Conservation (phyloP, 2,888 invertebrate genomes). For the Xestia rhomboidea region DNA sequence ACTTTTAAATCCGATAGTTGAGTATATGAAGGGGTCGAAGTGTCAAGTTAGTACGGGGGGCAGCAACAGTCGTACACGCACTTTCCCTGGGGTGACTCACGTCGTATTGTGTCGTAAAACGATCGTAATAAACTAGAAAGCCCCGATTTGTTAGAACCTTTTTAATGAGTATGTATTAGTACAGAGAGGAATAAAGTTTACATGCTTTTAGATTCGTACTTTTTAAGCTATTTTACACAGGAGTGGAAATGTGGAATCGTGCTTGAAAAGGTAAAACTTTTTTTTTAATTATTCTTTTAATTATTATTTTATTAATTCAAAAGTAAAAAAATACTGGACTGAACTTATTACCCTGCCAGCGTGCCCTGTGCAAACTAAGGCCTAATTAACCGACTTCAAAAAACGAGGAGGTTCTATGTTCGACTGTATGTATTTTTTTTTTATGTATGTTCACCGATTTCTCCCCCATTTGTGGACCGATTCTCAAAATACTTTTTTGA, state of each 20-base stretch:
- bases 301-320: too few relatives aligned
- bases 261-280: background rate
- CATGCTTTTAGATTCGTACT: background rate
- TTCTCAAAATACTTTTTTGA: too few relatives aligned
- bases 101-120: conserved; percentile 57
- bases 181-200: conserved; percentile 19
- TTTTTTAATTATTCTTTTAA: too few relatives aligned
- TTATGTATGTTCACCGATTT: too few relatives aligned
- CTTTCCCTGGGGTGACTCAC: conserved; percentile 78
- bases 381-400: too few relatives aligned
- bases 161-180: conserved; percentile 53
- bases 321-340: too few relatives aligned
- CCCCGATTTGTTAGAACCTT: conserved; percentile 62
- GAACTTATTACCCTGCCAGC: too few relatives aligned
- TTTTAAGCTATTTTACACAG: background rate
- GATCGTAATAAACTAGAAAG: conserved; percentile 66
- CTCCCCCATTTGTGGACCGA: too few relatives aligned
- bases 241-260: background rate
- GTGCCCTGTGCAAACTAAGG: too few relatives aligned
- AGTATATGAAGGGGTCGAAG: conserved; percentile 67
- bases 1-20: conserved; percentile 70
- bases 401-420: too few relatives aligned
- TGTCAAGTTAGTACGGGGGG: conserved; percentile 73
- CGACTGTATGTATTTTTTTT: too few relatives aligned
- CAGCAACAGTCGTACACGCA: conserved; percentile 78